Evolutionary conservation across 2,113 vertebrate species (phyloP), one percentile per base, ranked within the genome.

Genomic region (Elgaria multicarinata): DNA sequence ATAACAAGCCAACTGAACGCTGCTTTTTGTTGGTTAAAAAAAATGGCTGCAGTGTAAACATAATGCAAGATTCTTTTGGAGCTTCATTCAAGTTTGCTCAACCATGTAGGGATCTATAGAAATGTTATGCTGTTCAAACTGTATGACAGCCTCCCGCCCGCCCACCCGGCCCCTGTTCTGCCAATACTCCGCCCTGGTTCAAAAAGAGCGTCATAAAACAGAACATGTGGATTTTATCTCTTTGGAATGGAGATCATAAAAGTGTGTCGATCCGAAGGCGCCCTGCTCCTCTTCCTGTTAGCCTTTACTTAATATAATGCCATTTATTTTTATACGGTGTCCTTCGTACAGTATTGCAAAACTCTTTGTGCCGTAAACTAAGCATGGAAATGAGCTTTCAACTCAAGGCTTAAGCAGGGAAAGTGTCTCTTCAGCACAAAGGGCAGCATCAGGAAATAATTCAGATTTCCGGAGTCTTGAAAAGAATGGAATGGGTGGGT

Each of bases 301-400:
- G 95, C 83, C 93, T 93, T 90, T 94, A 80, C 82, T 91, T 96
- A 93, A 95, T 89, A 75, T 0, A 20, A 84, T 71, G 39, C 85
- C 71, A 75, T 94, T 94, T 94, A 92, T 93, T 96, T 95, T 95
- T 95, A 94, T 94, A 82, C 69, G 77, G 81, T 85, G 95, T 93
- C 94, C 94, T 96, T 95, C 93, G 91, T 89, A 93, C 92, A 71
- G 78, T 89, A 91, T 91, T 89, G 46, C 84, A 42, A 92, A 93
- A 80, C 42, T 78, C 77, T 75, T 79, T 76, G 46, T 81, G 33
- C 93, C 87, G 0, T 94, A 91, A 95, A 92, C 39, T 5, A 16
- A 36, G 88, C 39, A 66, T 77, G 69, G 71, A 58, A 82, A 80
- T 88, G 67, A 87, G 66, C 92, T 67, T 88, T 84, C 81, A 79